Percentiles rank a stretch among this genome's conserved stretches.
phyloP scores from a whole-genome alignment of 2,797 vertebrate genomes.

The Picus viridis region DNA sequence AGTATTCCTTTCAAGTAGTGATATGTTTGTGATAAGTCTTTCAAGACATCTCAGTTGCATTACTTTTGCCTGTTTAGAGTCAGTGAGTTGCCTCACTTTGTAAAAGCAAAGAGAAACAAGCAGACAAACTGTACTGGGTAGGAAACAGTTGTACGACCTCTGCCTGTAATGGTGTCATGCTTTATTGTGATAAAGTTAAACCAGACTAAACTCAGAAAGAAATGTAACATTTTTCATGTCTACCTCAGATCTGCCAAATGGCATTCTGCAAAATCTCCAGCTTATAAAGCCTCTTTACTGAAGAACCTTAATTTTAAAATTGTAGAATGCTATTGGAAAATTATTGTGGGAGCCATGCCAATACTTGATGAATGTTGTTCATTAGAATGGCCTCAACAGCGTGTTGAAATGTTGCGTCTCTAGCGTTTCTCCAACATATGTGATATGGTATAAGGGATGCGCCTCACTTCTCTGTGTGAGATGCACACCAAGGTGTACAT shows the following conservation, averaged over 20 bases:
- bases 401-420: too few relatives aligned
- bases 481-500: too few relatives aligned
- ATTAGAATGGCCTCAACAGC: too few relatives aligned
- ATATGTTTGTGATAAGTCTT: neutral
- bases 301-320: neutral
- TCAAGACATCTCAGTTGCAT: neutral
- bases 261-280: neutral
- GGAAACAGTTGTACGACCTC: neutral
- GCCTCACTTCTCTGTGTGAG: too few relatives aligned
- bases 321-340: neutral
- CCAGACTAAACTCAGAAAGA: neutral
- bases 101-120: neutral
- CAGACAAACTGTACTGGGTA: neutral
- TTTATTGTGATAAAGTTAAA: constrained; percentile 9
- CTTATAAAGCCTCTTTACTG: neutral
- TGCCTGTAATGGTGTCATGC: neutral
- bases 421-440: too few relatives aligned
- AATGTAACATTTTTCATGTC: neutral
- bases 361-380: too few relatives aligned
- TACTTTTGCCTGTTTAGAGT: neutral
- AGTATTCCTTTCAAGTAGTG: neutral
- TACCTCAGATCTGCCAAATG: neutral
- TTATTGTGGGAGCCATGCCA: neutral
- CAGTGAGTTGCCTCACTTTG: neutral
- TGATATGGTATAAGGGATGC: too few relatives aligned